Evolutionary conservation across 1,140 invertebrate genomes (phyloP).

Genomic region (Drosophila ercepeae): DNA sequence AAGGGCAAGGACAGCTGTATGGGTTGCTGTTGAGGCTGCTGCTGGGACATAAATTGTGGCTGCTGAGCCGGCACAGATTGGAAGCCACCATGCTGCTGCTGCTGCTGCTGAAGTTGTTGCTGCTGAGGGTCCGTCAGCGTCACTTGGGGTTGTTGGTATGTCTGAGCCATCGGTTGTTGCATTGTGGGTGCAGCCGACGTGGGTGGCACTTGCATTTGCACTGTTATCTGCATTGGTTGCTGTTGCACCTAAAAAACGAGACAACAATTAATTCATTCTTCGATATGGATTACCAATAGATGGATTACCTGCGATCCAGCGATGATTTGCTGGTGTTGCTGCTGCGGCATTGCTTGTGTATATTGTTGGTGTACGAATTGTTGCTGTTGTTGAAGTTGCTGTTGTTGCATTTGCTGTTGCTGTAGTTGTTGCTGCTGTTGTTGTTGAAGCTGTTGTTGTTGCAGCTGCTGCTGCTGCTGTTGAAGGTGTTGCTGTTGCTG

Average conservation of each 20-base stretch:
- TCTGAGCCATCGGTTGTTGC: conserved; percentile 31
- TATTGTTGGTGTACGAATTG: conserved; percentile 72
- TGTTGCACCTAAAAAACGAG: conserved; percentile 76
- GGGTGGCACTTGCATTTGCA: conserved; percentile 65
- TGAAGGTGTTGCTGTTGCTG: conserved; percentile 65
- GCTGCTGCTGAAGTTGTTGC: conserved; percentile 46
- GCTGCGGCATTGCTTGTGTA: conserved; percentile 48
- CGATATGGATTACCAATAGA: no score
- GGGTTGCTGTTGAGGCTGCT: conserved; percentile 59
- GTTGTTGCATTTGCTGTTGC: conserved; percentile 18
- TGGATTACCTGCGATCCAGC: conserved; percentile 84
- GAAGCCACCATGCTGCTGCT: conserved; percentile 45
- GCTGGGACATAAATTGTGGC: conserved; percentile 75
- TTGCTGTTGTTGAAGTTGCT: conserved; percentile 50
- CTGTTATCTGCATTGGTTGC: conserved; percentile 39
- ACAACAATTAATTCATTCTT: no score
- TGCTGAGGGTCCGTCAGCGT: conserved; percentile 45
- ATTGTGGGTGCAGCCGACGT: conserved; percentile 34
- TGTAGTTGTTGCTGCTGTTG: conserved; percentile 17
- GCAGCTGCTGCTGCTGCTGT: conserved; percentile 46
- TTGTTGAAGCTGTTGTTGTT: conserved; percentile 46
- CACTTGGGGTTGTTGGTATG: conserved; percentile 59
- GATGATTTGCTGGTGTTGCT: conserved; percentile 68
- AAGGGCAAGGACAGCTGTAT: conserved; percentile 75
- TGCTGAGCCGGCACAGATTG: conserved; percentile 71